Conservation (phyloP, 2,113 vertebrate species). For the Oostethus manadensis region DNA sequence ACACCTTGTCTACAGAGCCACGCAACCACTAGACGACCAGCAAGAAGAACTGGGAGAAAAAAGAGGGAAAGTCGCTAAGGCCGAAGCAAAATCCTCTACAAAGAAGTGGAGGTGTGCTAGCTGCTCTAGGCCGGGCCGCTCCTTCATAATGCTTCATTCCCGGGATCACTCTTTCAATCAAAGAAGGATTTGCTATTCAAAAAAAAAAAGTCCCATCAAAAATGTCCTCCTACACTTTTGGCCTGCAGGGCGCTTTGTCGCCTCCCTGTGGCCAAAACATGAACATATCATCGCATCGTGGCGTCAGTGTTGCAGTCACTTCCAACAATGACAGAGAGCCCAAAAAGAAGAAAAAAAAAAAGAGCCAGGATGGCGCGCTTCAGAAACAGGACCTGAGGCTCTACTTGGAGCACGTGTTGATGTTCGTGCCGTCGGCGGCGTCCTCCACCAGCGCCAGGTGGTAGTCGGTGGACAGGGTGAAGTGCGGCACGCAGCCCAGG, state of each 20-base stretch:
- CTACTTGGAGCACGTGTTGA: slow-evolving; percentile 87
- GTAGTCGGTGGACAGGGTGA: slow-evolving; percentile 91
- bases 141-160: slow-evolving; percentile 31
- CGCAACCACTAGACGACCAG: slow-evolving; percentile 34
- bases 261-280: slow-evolving; percentile 7
- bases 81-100: slow-evolving; percentile 42
- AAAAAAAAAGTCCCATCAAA: slow-evolving; percentile 49
- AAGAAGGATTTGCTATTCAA: slow-evolving; percentile 51
- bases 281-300: too few relatives aligned
- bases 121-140: slow-evolving; percentile 40
- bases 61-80: slow-evolving; percentile 34
- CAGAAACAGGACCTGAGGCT: background rate
- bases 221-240: slow-evolving; percentile 37
- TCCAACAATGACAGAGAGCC: background rate
- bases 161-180: slow-evolving; percentile 49
- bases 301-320: background rate
- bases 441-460: slow-evolving; percentile 91
- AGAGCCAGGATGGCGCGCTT: too few relatives aligned
- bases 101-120: slow-evolving; percentile 37
- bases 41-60: slow-evolving; percentile 39
- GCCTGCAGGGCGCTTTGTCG: slow-evolving; percentile 17
- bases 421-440: slow-evolving; percentile 89
- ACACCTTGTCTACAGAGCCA: slow-evolving; percentile 29
- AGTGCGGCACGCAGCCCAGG: slow-evolving; percentile 92
- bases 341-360: background rate